Evolutionary conservation across 1,140 invertebrate species (phyloP).

Genomic region (Drosophila sp.): DNA sequence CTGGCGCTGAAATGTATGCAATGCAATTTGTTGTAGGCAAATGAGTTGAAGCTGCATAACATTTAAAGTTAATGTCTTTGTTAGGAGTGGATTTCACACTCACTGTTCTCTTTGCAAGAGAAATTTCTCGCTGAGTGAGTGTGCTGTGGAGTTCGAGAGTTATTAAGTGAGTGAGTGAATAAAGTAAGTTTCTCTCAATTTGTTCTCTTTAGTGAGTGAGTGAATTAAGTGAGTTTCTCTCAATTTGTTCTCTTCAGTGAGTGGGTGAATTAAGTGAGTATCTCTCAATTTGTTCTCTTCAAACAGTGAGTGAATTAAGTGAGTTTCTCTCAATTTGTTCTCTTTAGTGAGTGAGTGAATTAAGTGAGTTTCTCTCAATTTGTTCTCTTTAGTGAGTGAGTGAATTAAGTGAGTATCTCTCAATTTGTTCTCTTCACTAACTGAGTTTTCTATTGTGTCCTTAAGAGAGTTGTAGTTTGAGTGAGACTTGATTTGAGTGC

Average conservation of each 20-base stretch:
- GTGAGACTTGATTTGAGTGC: background rate
- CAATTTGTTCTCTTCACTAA: background rate
- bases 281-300: background rate
- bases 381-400: no score
- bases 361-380: background rate
- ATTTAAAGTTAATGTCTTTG: no score
- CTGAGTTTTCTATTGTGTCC: background rate
- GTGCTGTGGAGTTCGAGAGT: no score
- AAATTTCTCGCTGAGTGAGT: background rate
- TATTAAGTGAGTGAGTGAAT: no score
- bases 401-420: background rate
- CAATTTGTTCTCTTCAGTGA: no score
- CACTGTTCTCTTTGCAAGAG: background rate
- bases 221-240: no score
- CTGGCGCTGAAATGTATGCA: slow-evolving; percentile 46
- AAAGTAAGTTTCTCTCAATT: no score
- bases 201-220: no score
- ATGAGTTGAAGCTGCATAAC: background rate
- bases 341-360: background rate
- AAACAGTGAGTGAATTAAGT: no score
- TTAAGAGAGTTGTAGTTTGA: background rate
- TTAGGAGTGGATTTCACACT: no score
- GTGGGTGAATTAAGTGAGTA: background rate
- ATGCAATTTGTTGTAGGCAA: slow-evolving; percentile 17
- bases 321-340: no score